These are phyloP conservation scores for Lapara coniferarum DNA, from an alignment of 2,888 invertebrate species.

Conservation along the genomic window DNA sequence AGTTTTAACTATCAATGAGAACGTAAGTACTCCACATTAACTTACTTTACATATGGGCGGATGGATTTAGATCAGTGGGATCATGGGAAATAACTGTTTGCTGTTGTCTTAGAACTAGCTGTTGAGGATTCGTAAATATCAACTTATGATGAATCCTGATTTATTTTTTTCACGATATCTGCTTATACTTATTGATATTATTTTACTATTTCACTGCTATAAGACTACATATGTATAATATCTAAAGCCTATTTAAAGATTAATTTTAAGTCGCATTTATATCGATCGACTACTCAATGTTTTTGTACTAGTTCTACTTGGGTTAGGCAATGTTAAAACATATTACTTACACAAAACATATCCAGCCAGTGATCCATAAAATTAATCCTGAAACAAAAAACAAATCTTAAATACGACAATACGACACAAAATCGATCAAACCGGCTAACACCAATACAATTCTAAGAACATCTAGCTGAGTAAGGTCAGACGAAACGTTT, in stretches of 20 bases:
- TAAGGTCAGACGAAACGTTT: slow-evolving; percentile 23
- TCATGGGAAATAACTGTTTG: neutral
- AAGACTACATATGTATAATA: too few relatives aligned
- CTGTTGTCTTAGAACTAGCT: too few relatives aligned
- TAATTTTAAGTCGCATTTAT: too few relatives aligned
- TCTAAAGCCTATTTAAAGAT: too few relatives aligned
- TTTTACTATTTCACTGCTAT: too few relatives aligned
- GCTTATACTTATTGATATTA: too few relatives aligned
- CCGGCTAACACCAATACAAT: neutral
- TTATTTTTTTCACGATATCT: too few relatives aligned
- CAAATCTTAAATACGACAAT: neutral
- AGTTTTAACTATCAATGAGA: slow-evolving; percentile 51
- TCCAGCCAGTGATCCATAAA: neutral
- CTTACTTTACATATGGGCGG: slow-evolving; percentile 9
- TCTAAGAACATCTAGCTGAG: neutral
- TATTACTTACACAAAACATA: neutral
- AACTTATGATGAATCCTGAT: too few relatives aligned
- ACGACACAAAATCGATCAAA: neutral
- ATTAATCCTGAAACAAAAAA: slow-evolving; percentile 27
- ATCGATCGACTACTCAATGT: too few relatives aligned
- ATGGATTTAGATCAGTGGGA: neutral
- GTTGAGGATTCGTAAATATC: too few relatives aligned
- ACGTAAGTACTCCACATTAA: slow-evolving; percentile 25
- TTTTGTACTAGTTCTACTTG: too few relatives aligned
- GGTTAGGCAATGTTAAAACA: too few relatives aligned